Base-by-base conservation (phyloP, 2,113 vertebrate genomes). In the Calypte anna region DNA sequence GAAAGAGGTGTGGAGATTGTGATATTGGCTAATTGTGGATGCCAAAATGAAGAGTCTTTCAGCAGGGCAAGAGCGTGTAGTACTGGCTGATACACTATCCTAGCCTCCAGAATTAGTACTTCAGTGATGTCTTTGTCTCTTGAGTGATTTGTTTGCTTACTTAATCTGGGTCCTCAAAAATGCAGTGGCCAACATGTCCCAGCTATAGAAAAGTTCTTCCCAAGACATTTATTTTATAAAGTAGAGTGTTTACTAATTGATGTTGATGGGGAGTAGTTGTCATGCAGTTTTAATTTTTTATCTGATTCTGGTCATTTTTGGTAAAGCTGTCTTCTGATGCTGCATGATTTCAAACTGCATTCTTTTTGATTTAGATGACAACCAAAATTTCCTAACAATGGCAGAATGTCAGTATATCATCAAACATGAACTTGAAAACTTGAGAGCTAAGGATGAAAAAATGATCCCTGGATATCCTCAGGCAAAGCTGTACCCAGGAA, bases 351-450 rank as follows among this genome's bases (percentile, higher is more conserved):
- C 61, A 64, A 66, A 11, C 2, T 75, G 40, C 38, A 54, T 96
- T 93, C 78, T 78, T 86, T 96, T 92, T 93, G 17, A 81, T 97
- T 77, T 97, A 99, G 99, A 99, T 82, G 98, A 99, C 44, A 99
- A 98, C 48, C 98, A 99, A 14, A 70, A 95, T 95, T 99, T 99
- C 96, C 98, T 99, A 83, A 99, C 98, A 31, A 98, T 98, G 98
- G 98, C 99, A 9, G 99, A 99, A 97, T 98, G 99, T 97, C 99
- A 99, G 88, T 99, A 98, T 96, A 99, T 99, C 92, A 97, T 99
- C 94, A 99, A 99, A 93, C 99, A 99, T n/a, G 99, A 99, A 96
- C 98, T 99, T 63, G 99, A 99, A 96, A 99, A 98, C 43, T 97
- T 99, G 87, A 98, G 99, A 97, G 99, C 99, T 84, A 98, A 96